Base-by-base conservation (phyloP, 2,888 invertebrate species). In the Cephus sareptanus region DNA sequence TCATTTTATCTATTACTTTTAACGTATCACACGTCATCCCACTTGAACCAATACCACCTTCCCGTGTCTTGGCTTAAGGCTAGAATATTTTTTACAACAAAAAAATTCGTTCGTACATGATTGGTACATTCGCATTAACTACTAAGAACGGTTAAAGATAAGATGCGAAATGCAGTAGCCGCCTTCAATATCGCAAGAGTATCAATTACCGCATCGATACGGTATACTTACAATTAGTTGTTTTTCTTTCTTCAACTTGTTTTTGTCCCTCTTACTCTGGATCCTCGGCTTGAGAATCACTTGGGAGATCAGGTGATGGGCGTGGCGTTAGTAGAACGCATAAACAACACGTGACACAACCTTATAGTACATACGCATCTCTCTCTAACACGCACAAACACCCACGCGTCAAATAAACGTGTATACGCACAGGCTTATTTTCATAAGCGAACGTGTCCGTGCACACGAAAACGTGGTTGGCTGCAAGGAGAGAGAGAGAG, bases 291-390 rank as follows among this genome's bases (percentile, higher is more conserved):
- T 78, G 78, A 78, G 78, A 78, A 78, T 78, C 78, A 69, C 78
- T 78, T 75, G 34, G 75, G 69, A 78, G 78, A 78, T 78, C 78
- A 78, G 78, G 78, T 73, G 78, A 78, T 78, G 78, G 78, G 78
- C 78, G 78, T 75, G 75, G 78, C 78, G 78, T 78, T 71, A 69
- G 78, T 78, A 78, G 78, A 78, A 78, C 78, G 78, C 78, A 78
- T 78, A 78, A 78, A 78, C 78, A 78, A 78, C 78, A 78, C 78
- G 78, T 78, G 78, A 78, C 78, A 78, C 76, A 74, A 34, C 34
- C 34, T 33, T 35, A 37, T 6, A 74, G 74, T 30, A 34, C 34
- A 73, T 56, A 40, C 73, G 33, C 76, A 76, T 40, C 73, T 34
- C 76, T 34, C 56, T 70, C 76, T 11, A 11, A 56, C 68, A 73